Conservation (phyloP, 2,113 vertebrate genomes). For the Arothron firmamentum region DNA sequence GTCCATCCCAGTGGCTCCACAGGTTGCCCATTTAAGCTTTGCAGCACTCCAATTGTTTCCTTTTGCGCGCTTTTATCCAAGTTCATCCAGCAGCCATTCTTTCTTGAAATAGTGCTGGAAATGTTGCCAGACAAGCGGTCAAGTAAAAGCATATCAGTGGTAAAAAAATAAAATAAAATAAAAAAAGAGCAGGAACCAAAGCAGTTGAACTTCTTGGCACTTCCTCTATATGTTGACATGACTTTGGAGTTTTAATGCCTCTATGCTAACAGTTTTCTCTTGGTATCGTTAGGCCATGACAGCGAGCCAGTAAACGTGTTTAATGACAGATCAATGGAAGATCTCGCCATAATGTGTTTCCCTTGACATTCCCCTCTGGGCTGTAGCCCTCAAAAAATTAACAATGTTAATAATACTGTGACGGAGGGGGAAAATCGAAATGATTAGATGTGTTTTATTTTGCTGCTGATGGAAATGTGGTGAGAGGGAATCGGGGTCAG, state of each 20-base stretch:
- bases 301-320: slow-evolving; percentile 63
- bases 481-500: slow-evolving; percentile 80
- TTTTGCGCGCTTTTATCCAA: slow-evolving; percentile 5
- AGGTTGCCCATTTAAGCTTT: not conserved
- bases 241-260: not conserved
- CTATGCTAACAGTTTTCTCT: slow-evolving; percentile 12
- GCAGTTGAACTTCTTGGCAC: slow-evolving; percentile 1
- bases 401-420: slow-evolving; percentile 78
- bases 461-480: slow-evolving; percentile 80
- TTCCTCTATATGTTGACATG: slow-evolving; percentile 29
- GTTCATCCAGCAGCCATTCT: slow-evolving; percentile 37
- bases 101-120: slow-evolving; percentile 22
- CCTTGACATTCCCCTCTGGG: slow-evolving; percentile 73
- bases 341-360: slow-evolving; percentile 73
- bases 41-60: not conserved
- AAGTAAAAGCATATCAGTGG: slow-evolving; percentile 12
- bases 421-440: slow-evolving; percentile 79
- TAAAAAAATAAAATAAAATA: not conserved
- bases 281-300: slow-evolving; percentile 64
- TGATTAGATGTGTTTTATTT: slow-evolving; percentile 79
- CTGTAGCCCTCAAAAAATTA: slow-evolving; percentile 75
- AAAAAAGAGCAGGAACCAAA: slow-evolving; percentile 17
- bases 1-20: not conserved
- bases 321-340: slow-evolving; percentile 75
- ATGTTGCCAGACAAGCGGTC: slow-evolving; percentile 21